A percentile compares a stretch with the other conserved stretches of the same genome.
phyloP scores from a whole-genome alignment of 2,888 invertebrate genomes.

The Nyleta sp. region DNA sequence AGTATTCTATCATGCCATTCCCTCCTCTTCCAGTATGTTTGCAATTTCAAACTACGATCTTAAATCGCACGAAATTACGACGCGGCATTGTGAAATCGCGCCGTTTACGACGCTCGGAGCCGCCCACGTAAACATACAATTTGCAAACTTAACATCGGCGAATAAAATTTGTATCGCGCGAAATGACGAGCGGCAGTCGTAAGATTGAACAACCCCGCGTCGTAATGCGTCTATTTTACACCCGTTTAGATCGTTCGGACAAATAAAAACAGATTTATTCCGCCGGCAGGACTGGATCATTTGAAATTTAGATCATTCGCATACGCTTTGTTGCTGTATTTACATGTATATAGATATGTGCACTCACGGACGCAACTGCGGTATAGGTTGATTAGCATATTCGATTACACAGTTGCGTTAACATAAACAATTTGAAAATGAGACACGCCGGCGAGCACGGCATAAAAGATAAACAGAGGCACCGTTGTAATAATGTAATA shows the following conservation, averaged over 20 bases:
- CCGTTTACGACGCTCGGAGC: no score
- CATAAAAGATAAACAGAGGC: conserved; percentile 60
- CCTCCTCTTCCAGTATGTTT: no score
- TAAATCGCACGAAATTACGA: no score
- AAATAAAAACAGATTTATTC: conserved; percentile 48
- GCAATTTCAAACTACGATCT: no score
- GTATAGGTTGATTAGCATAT: conserved; percentile 56
- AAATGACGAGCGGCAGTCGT: not conserved
- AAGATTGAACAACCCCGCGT: conserved; percentile 8
- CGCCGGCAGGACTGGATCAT: conserved; percentile 4
- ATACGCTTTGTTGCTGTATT: conserved; percentile 25
- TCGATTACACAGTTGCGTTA: conserved; percentile 60
- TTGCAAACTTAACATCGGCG: not conserved
- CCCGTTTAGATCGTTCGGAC: conserved; percentile 25
- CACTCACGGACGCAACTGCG: not conserved
- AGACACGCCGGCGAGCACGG: conserved; percentile 26
- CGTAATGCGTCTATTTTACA: conserved; percentile 37
- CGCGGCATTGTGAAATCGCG: no score
- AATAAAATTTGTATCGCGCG: not conserved
- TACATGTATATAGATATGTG: conserved; percentile 28
- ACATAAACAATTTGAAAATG: conserved; percentile 63
- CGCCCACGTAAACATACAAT: no score
- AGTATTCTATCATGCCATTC: no score
- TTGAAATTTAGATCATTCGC: conserved; percentile 48
- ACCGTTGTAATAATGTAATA: conserved; percentile 58